These are phyloP conservation scores for Chamaea fasciata DNA, from an alignment of 2,113 vertebrate species.

Conservation along the genomic window DNA sequence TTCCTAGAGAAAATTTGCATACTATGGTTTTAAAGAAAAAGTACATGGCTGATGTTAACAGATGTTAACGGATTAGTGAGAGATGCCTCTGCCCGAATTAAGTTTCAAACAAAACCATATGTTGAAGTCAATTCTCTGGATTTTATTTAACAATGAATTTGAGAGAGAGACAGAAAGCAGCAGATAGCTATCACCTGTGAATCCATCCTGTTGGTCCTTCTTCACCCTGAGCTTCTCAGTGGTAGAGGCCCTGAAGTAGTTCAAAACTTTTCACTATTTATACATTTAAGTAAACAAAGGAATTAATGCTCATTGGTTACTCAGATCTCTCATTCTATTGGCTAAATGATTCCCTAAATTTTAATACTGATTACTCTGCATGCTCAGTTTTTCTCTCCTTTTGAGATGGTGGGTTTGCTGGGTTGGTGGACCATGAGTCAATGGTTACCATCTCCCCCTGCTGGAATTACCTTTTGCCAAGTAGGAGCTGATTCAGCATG, in stretches of 20 bases:
- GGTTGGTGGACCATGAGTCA: too few relatives aligned
- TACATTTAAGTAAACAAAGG: not conserved
- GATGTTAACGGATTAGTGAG: not conserved
- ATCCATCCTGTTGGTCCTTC: not conserved
- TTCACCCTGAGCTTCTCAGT: not conserved
- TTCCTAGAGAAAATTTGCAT: not conserved
- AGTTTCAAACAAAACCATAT: not conserved
- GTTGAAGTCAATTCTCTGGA: not conserved
- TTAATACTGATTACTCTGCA: not conserved
- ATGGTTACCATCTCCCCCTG: accelerated
- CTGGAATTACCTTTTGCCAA: not conserved
- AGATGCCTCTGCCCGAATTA: not conserved
- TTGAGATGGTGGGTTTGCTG: not conserved
- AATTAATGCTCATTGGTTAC: not conserved
- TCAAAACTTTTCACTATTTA: not conserved
- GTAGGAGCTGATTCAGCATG: not conserved
- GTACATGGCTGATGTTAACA: not conserved
- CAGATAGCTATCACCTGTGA: not conserved
- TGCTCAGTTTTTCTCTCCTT: not conserved
- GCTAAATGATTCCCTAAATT: not conserved
- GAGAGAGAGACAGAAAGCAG: not conserved
- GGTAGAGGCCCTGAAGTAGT: not conserved
- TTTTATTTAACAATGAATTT: not conserved
- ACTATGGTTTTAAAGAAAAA: not conserved
- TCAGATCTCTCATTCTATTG: not conserved